Conservation (phyloP, 2,113 vertebrate species). For the Microtus oregoni region DNA sequence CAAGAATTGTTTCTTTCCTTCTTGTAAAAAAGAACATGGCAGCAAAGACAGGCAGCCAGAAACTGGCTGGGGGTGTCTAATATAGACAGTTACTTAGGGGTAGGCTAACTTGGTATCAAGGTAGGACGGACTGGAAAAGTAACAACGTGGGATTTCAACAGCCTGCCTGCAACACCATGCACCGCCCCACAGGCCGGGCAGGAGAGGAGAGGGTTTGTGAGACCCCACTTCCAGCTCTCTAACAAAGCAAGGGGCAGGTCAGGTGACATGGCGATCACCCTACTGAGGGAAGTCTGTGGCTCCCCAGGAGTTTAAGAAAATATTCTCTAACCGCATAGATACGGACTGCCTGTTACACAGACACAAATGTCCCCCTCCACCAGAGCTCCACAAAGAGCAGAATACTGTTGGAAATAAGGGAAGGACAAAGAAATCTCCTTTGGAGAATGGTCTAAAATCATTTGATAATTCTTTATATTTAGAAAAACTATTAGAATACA, state of each 20-base stretch:
- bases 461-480: conserved; percentile 71
- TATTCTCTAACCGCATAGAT: conserved; percentile 19
- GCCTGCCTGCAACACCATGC: conserved; percentile 29
- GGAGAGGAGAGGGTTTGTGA: not conserved
- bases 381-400: conserved; percentile 3
- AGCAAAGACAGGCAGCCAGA: conserved; percentile 83
- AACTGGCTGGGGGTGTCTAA: conserved; percentile 84
- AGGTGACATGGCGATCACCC: not conserved
- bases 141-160: not conserved
- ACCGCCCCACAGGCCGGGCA: not conserved
- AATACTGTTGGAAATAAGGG: conserved; percentile 27
- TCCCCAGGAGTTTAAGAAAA: conserved; percentile 26
- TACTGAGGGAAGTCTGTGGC: not conserved
- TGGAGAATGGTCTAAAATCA: conserved; percentile 70
- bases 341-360: conserved; percentile 1
- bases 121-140: not conserved
- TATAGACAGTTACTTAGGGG: conserved; percentile 84
- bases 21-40: conserved; percentile 81
- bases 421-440: conserved; percentile 68
- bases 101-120: conserved; percentile 15
- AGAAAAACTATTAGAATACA: conserved; percentile 74
- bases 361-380: conserved; percentile 2
- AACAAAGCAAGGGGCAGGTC: conserved; percentile 7
- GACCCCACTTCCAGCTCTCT: conserved; percentile 16
- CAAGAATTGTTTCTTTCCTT: conserved; percentile 79